Percentiles rank a stretch among this genome's conserved stretches.
Evolutionary conservation across 2,888 invertebrate species (phyloP).

Genomic region (Ischnura elegans): DNA sequence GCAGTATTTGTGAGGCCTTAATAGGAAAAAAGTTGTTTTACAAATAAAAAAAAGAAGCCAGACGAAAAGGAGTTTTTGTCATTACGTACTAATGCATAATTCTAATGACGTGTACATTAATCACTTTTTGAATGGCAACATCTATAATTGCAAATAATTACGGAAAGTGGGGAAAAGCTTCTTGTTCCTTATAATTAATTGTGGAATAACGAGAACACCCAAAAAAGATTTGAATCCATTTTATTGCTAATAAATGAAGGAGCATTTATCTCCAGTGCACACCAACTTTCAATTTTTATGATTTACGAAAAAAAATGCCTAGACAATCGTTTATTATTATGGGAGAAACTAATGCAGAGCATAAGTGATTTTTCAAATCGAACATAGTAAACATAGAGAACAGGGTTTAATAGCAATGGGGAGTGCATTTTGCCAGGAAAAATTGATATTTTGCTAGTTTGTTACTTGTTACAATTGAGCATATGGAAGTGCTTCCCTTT

Average conservation of each 20-base stretch:
- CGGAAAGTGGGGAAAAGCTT: neutral
- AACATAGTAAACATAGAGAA: constrained; percentile 59
- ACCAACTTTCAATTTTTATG: constrained; percentile 58
- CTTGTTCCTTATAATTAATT: neutral
- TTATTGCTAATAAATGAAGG: constrained; percentile 57
- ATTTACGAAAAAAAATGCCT: constrained; percentile 64
- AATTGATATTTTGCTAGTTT: constrained; percentile 67
- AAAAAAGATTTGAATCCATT: constrained; percentile 35
- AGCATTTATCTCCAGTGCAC: constrained; percentile 53
- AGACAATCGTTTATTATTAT: constrained; percentile 66
- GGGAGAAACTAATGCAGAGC: constrained; percentile 52
- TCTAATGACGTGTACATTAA: neutral
- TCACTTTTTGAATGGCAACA: neutral
- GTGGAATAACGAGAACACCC: constrained; percentile 46
- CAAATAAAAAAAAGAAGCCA: neutral
- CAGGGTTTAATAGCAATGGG: constrained; percentile 65
- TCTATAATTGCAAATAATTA: neutral
- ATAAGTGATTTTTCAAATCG: constrained; percentile 49
- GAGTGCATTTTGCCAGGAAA: constrained; percentile 66
- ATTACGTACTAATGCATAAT: neutral
- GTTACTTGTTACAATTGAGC: constrained; percentile 67
- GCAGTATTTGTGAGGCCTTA: constrained; percentile 47
- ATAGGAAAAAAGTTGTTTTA: neutral
- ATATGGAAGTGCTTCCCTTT: constrained; percentile 65
- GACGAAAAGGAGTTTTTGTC: neutral